A percentile compares a stretch with the other conserved stretches of the same genome.
Evolutionary conservation across 2,797 vertebrate species (phyloP).

Genomic region (Molossus molossus): DNA sequence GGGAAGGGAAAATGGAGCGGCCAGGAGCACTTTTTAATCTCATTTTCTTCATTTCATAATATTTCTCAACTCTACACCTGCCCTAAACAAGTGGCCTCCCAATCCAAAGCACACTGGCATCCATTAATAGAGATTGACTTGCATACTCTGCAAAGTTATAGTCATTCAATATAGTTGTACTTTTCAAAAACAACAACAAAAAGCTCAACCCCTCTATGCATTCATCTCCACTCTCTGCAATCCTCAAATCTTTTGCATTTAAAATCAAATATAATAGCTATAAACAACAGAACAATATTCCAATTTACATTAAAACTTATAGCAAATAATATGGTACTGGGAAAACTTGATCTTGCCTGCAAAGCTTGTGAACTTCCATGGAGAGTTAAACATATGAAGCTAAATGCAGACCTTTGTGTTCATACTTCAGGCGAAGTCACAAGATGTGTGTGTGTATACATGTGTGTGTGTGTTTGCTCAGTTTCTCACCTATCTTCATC

Average conservation of each 20-base stretch:
- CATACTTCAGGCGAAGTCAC: background rate
- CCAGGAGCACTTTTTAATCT: background rate
- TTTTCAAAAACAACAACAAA: background rate
- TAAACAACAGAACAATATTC: background rate
- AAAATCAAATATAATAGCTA: constrained; percentile 24
- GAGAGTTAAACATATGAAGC: background rate
- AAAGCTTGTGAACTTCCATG: background rate
- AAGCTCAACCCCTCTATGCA: background rate
- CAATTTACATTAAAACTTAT: constrained; percentile 16
- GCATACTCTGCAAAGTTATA: background rate
- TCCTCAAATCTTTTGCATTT: background rate
- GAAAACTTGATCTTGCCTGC: background rate
- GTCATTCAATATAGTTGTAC: background rate
- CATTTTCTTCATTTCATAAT: background rate
- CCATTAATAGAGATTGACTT: constrained; percentile 4
- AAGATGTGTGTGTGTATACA: background rate
- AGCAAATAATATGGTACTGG: background rate
- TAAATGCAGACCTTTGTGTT: background rate
- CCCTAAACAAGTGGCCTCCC: background rate
- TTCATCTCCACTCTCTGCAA: background rate
- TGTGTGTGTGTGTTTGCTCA: background rate
- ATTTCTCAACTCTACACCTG: background rate
- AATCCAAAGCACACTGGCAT: background rate
- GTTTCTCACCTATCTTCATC: background rate
- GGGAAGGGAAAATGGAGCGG: background rate